Evolutionary conservation across 2,797 vertebrate species (phyloP).

Genomic region (Manis crassicaudata): DNA sequence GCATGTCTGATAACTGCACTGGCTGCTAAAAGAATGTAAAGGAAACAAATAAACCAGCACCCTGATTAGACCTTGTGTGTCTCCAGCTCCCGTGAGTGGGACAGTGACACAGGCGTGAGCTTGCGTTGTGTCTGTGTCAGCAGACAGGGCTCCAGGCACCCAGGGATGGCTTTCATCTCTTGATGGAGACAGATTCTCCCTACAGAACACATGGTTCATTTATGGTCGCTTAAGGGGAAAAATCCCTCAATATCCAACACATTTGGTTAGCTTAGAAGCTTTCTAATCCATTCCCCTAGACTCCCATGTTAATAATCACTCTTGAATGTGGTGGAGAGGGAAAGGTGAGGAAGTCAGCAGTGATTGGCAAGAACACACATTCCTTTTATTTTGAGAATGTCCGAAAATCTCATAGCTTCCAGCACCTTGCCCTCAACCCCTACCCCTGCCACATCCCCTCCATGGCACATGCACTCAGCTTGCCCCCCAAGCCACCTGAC

Average conservation of each 20-base stretch:
- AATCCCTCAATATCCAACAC: not conserved
- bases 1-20: not conserved
- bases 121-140: not conserved
- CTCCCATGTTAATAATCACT: not conserved
- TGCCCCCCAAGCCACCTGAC: accelerated
- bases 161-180: not conserved
- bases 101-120: not conserved
- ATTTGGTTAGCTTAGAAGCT: not conserved
- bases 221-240: not conserved
- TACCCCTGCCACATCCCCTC: no score
- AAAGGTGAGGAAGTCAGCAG: not conserved
- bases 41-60: not conserved
- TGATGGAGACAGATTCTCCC: not conserved
- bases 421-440: accelerated
- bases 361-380: not conserved
- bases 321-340: not conserved
- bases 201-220: not conserved
- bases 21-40: not conserved
- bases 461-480: not conserved
- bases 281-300: not conserved
- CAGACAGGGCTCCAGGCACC: not conserved
- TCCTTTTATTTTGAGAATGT: not conserved
- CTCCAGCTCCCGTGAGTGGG: not conserved
- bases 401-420: not conserved
- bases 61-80: accelerated